phyloP scores from a whole-genome alignment of 1,140 invertebrate species.

The Dreissena polymorpha region DNA sequence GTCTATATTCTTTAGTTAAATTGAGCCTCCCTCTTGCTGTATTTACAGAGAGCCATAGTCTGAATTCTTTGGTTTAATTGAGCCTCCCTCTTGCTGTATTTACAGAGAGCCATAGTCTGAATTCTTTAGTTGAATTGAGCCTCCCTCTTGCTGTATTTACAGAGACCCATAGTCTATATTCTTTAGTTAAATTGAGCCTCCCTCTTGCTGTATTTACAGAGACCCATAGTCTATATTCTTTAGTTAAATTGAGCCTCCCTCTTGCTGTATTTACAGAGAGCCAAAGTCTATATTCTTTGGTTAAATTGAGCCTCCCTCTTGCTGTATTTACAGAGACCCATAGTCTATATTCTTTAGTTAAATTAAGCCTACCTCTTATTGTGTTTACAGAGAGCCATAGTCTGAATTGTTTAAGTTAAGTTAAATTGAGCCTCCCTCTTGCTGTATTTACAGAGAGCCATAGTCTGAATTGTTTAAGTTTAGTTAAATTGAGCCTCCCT shows the following conservation, averaged over 20 bases:
- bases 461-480: background rate
- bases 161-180: conserved; percentile 15
- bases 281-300: background rate
- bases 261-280: no score
- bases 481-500: no score
- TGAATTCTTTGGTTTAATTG: background rate
- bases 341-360: background rate
- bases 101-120: conserved; percentile 23
- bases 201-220: no score
- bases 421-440: no score
- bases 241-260: no score
- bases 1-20: background rate
- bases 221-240: background rate
- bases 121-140: no score
- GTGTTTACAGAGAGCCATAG: conserved; percentile 34
- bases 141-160: no score
- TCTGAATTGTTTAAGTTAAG: background rate
- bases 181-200: no score
- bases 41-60: conserved; percentile 26
- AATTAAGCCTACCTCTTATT: no score
- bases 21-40: no score
- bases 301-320: no score
- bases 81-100: no score
- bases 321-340: conserved; percentile 38
- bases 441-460: conserved; percentile 38